These are phyloP conservation scores for Microtus oregoni DNA, from an alignment of 2,113 vertebrate genomes.

Conservation along the genomic window DNA sequence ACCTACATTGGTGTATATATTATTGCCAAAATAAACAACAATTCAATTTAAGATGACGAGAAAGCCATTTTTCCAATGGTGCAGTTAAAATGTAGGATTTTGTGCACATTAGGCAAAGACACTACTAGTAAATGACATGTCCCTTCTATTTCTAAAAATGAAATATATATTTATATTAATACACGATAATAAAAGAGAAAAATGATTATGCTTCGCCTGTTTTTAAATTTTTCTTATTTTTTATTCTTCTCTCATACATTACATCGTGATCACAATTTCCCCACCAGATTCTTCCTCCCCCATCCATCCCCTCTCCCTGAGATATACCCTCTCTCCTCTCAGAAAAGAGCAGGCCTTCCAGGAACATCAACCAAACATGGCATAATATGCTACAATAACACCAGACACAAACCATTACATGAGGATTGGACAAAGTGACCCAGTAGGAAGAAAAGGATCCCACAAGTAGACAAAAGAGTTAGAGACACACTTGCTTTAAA, in stretches of 20 bases:
- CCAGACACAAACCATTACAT: background rate
- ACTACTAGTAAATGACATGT: background rate
- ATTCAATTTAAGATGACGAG: background rate
- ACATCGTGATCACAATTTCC: too few species aligned
- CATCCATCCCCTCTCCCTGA: too few species aligned
- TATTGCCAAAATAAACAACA: background rate
- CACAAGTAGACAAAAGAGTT: background rate
- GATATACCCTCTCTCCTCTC: background rate
- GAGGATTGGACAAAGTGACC: background rate
- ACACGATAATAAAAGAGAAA: background rate
- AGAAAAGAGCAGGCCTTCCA: background rate
- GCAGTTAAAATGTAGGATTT: background rate
- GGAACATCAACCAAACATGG: background rate
- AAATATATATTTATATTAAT: background rate
- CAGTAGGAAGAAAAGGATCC: background rate
- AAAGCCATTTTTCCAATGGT: background rate
- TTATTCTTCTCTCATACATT: too few species aligned
- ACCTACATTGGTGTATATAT: background rate
- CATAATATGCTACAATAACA: background rate
- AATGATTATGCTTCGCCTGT: background rate
- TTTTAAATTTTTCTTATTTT: background rate
- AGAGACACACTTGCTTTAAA: background rate
- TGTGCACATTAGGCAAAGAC: background rate
- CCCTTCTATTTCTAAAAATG: constrained; percentile 48
- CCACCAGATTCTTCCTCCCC: too few species aligned